phyloP scores from a whole-genome alignment of 2,113 vertebrate species.

The Cyanistes caeruleus region DNA sequence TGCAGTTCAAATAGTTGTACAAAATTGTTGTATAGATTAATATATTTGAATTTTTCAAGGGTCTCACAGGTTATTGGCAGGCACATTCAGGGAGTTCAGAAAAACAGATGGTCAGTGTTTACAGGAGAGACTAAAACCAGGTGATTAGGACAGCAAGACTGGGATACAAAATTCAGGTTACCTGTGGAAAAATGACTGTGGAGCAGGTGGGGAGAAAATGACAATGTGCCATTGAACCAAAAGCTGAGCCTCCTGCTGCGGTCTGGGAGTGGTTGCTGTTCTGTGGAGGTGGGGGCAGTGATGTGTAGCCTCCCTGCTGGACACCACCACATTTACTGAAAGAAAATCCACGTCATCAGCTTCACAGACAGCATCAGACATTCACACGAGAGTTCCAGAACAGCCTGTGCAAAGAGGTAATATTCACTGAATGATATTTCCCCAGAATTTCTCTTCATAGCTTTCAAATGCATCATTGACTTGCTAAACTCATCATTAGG shows the following conservation, averaged over 20 bases:
- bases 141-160: neutral
- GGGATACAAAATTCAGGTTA: neutral
- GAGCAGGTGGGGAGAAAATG: neutral
- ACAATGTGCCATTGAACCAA: rapidly evolving
- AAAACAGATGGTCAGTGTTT: neutral
- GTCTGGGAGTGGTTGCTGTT: neutral
- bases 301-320: neutral
- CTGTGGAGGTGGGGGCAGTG: neutral
- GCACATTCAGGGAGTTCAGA: neutral
- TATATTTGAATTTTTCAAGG: neutral
- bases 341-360: neutral
- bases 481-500: neutral
- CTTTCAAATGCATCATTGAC: neutral
- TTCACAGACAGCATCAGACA: neutral
- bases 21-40: neutral
- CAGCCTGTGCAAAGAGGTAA: neutral
- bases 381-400: neutral
- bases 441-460: neutral
- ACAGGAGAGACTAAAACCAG: neutral
- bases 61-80: neutral
- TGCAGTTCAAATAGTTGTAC: neutral
- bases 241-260: neutral
- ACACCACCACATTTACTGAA: neutral
- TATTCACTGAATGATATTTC: neutral
- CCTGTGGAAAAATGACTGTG: neutral